Conservation (phyloP, 1,140 invertebrate genomes). For the Penaeus indicus region DNA sequence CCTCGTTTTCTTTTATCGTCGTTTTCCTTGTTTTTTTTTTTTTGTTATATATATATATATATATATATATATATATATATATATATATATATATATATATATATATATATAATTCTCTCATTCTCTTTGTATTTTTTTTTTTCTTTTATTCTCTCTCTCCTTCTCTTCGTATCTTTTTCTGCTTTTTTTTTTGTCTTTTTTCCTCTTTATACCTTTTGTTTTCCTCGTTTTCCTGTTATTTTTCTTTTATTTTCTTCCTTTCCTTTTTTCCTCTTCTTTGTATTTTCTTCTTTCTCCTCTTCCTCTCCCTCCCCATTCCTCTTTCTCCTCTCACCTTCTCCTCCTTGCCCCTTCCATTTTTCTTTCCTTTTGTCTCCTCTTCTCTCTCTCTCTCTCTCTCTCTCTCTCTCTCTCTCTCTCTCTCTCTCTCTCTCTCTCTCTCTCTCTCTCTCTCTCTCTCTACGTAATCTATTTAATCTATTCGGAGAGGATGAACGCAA, state of each 20-base stretch:
- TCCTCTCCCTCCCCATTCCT: neutral
- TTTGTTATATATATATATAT: no score
- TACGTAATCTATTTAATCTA: neutral
- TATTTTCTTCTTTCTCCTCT: neutral
- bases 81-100: no score
- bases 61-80: no score
- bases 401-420: constrained; percentile 4
- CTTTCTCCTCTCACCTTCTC: neutral
- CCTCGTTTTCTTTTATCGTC: no score
- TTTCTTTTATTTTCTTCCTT: neutral
- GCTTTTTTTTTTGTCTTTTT: neutral
- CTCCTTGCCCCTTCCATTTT: constrained; percentile 7
- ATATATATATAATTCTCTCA: no score
- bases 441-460: constrained; percentile 17
- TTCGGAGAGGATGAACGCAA: no score
- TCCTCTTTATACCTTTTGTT: constrained; percentile 6
- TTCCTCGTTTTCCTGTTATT: neutral
- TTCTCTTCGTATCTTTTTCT: neutral
- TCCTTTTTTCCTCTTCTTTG: no score
- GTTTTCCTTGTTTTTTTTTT: no score
- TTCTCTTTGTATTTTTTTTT: neutral
- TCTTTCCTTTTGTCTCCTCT: constrained; percentile 28
- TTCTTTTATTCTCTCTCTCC: neutral
- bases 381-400: neutral
- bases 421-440: constrained; percentile 25